phyloP scores from a whole-genome alignment of 2,888 invertebrate genomes.

The Notodonta dromedarius region DNA sequence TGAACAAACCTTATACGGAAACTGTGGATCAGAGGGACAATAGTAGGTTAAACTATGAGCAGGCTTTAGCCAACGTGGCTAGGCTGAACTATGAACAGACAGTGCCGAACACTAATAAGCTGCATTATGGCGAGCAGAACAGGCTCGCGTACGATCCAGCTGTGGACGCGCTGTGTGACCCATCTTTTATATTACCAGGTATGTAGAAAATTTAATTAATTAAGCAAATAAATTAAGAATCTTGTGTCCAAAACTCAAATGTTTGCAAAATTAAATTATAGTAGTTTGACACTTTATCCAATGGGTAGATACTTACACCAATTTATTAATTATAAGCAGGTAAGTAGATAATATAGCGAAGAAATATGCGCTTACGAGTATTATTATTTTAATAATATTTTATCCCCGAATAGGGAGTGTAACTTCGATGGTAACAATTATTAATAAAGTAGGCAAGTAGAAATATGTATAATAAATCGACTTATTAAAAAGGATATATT shows the following conservation, averaged over 20 bases:
- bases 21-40: slow-evolving; percentile 61
- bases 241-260: too few species aligned
- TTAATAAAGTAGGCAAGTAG: background rate
- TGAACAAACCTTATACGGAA: slow-evolving; percentile 67
- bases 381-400: too few species aligned
- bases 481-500: slow-evolving; percentile 1
- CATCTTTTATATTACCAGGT: slow-evolving; percentile 72
- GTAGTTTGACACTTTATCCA: too few species aligned
- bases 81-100: slow-evolving; percentile 72
- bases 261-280: too few species aligned
- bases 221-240: background rate
- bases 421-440: too few species aligned
- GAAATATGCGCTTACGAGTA: too few species aligned
- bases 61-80: slow-evolving; percentile 66
- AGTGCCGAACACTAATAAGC: slow-evolving; percentile 57
- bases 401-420: too few species aligned
- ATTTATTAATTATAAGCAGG: too few species aligned
- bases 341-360: too few species aligned
- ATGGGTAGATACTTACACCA: too few species aligned
- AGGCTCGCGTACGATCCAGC: slow-evolving; percentile 69
- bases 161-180: slow-evolving; percentile 70
- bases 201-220: slow-evolving; percentile 22
- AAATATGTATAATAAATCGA: background rate
- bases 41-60: slow-evolving; percentile 69
- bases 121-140: slow-evolving; percentile 71